A percentile compares a stretch with the other conserved stretches of the same genome.
Conservation (phyloP, 2,888 invertebrate genomes). For the Metallyticus violacea region DNA sequence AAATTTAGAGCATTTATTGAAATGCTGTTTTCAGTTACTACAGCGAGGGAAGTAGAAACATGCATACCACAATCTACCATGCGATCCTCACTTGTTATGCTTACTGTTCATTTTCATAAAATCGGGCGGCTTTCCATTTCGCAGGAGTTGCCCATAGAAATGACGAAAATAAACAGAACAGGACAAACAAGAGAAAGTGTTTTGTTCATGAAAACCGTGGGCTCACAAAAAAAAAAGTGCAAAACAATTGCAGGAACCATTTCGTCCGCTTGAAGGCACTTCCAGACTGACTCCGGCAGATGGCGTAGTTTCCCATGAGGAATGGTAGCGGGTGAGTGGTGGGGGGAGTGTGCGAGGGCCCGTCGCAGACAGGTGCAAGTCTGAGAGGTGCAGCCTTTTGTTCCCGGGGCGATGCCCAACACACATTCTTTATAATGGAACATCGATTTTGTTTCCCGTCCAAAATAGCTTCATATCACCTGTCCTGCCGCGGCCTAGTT, state of each 20-base stretch:
- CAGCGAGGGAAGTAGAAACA: too few relatives aligned
- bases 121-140: too few relatives aligned
- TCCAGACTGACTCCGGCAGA: background rate
- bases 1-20: too few relatives aligned
- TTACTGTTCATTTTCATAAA: too few relatives aligned
- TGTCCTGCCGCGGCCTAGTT: background rate
- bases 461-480: background rate
- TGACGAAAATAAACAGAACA: background rate
- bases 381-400: background rate
- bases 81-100: too few relatives aligned
- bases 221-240: background rate
- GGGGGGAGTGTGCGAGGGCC: too few relatives aligned
- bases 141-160: background rate
- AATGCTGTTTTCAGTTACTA: too few relatives aligned
- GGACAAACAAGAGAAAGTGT: background rate
- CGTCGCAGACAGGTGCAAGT: background rate
- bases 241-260: too few relatives aligned
- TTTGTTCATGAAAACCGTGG: background rate
- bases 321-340: too few relatives aligned
- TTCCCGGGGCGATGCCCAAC: background rate
- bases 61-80: too few relatives aligned
- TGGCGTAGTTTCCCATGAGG: background rate
- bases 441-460: background rate
- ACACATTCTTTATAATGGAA: background rate
- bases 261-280: background rate